These are phyloP conservation scores for Mesorhabditis spiculigera DNA, from an alignment of 2,888 invertebrate species.

Conservation along the genomic window DNA sequence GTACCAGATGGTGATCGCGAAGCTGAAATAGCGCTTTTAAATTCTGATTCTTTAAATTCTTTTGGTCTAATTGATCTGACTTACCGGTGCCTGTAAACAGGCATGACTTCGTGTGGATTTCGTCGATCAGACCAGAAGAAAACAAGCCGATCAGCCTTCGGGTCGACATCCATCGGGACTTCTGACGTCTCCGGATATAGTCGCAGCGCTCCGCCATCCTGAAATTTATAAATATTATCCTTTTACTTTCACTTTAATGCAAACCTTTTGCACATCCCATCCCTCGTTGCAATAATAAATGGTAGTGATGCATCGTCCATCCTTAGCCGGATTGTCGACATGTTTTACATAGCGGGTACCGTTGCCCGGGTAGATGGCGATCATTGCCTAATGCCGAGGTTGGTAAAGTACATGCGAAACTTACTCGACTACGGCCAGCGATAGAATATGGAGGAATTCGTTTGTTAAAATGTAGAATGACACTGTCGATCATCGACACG, in stretches of 20 bases:
- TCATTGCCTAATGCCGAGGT: constrained; percentile 81
- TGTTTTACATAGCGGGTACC: constrained; percentile 93
- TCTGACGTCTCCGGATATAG: constrained; percentile 84
- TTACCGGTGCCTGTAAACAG: constrained; percentile 76
- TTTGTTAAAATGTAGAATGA: constrained; percentile 43
- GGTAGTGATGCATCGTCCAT: constrained; percentile 92
- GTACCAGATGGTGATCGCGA: constrained; percentile 53
- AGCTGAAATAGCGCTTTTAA: constrained; percentile 27
- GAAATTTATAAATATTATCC: constrained; percentile 14
- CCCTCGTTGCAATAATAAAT: constrained; percentile 94
- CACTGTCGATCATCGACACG: constrained; percentile 53
- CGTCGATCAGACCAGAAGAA: constrained; percentile 97
- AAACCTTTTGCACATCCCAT: constrained; percentile 67
- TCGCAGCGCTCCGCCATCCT: constrained; percentile 78
- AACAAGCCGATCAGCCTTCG: constrained; percentile 84
- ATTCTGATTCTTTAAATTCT: constrained; percentile 9
- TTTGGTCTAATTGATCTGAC: neutral
- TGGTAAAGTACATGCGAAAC: neutral
- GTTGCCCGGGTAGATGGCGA: constrained; percentile 92
- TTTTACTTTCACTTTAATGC: neutral
- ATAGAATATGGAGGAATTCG: constrained; percentile 46
- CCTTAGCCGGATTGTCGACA: constrained; percentile 93
- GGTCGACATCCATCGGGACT: constrained; percentile 81
- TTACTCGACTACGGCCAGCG: constrained; percentile 45
- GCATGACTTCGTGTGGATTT: constrained; percentile 94